phyloP scores from a whole-genome alignment of 1,140 invertebrate species.

The Chelonus insularis region DNA sequence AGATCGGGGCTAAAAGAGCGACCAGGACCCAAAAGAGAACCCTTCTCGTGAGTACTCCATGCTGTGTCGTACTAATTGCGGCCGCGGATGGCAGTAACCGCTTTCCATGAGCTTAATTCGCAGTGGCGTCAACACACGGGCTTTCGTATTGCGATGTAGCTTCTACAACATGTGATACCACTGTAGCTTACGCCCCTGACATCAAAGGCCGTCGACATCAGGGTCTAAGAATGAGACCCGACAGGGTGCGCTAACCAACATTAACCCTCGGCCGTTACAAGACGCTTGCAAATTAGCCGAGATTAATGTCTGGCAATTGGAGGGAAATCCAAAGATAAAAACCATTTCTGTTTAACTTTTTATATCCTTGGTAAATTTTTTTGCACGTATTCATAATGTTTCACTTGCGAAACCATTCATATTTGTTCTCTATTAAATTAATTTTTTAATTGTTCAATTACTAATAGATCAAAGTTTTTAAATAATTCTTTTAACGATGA shows the following conservation, averaged over 20 bases:
- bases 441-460: no score
- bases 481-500: no score
- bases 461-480: no score
- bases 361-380: not conserved
- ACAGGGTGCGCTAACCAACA: constrained; percentile 12
- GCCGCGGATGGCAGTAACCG: constrained; percentile 56
- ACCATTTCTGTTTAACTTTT: not conserved
- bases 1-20: constrained; percentile 21
- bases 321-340: constrained; percentile 35
- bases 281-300: constrained; percentile 50
- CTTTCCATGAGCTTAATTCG: constrained; percentile 52
- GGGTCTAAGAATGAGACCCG: constrained; percentile 8
- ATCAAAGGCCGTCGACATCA: constrained; percentile 45
- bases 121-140: constrained; percentile 43
- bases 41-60: constrained; percentile 48
- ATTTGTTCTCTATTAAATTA: no score
- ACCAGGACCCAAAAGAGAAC: constrained; percentile 31
- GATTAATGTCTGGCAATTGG: constrained; percentile 53
- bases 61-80: constrained; percentile 58
- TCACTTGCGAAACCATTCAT: no score
- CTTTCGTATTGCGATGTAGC: not conserved
- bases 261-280: constrained; percentile 39
- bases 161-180: constrained; percentile 11
- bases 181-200: constrained; percentile 35
- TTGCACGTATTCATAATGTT: not conserved